These are phyloP conservation scores for Idris sp. DNA, from an alignment of 1,140 invertebrate genomes.

Conservation along the genomic window DNA sequence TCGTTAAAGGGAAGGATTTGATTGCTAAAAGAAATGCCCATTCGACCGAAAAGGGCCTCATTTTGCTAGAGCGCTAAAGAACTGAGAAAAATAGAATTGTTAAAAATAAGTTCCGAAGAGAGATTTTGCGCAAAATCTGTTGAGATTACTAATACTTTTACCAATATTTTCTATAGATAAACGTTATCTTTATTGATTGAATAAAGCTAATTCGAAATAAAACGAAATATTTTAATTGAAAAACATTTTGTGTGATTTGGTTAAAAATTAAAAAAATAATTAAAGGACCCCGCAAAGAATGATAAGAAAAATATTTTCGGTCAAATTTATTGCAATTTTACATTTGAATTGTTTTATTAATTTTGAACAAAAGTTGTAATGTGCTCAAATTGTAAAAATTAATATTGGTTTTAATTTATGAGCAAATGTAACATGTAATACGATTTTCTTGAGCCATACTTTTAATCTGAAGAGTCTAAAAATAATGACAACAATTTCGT, in stretches of 20 bases:
- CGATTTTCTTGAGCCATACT: too few species aligned
- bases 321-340: too few species aligned
- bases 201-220: conserved; percentile 27
- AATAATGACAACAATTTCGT: too few species aligned
- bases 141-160: conserved; percentile 54
- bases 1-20: conserved; percentile 62
- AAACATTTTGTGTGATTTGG: conserved; percentile 16
- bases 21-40: conserved; percentile 77
- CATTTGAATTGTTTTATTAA: too few species aligned
- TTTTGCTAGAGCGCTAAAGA: conserved; percentile 52
- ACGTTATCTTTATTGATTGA: conserved; percentile 46
- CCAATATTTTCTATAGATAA: conserved; percentile 45
- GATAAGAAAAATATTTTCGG: too few species aligned
- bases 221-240: too few species aligned
- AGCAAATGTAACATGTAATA: too few species aligned
- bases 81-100: conserved; percentile 66
- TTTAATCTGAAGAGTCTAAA: too few species aligned
- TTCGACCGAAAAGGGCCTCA: conserved; percentile 70
- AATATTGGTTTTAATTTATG: too few species aligned
- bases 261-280: conserved; percentile 24
- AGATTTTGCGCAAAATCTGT: conserved; percentile 57
- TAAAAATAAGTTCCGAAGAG: conserved; percentile 68
- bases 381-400: too few species aligned
- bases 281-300: too few species aligned
- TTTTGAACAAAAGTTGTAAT: too few species aligned